Conservation (phyloP, 1,140 invertebrate genomes). For the Hyles vespertilio region DNA sequence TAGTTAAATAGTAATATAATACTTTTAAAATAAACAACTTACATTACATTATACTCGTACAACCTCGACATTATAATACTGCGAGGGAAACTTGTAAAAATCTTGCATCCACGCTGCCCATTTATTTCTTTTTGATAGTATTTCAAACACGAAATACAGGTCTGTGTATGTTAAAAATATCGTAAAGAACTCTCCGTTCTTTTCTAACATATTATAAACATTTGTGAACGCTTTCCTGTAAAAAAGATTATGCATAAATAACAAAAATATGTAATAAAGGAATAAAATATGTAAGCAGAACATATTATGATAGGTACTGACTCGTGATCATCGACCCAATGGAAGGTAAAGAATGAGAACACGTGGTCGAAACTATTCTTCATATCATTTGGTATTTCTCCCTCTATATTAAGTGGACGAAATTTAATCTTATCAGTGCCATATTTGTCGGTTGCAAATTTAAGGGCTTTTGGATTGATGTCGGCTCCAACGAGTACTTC, state of each 20-base stretch:
- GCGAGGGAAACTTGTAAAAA: neutral
- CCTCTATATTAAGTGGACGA: neutral
- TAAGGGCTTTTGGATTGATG: neutral
- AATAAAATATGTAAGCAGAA: too few species aligned
- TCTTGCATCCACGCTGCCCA: neutral
- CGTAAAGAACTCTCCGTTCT: neutral
- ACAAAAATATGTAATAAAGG: too few species aligned
- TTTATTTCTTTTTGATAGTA: conserved; percentile 1
- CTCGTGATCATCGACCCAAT: conserved; percentile 6
- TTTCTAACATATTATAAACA: neutral
- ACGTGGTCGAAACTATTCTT: conserved; percentile 4
- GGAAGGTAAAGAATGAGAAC: conserved; percentile 5
- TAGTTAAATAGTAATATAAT: too few species aligned
- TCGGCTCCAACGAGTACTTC: neutral
- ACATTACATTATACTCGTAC: too few species aligned
- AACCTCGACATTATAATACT: neutral
- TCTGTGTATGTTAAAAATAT: neutral
- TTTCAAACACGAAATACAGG: neutral
- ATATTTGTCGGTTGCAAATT: conserved; percentile 8
- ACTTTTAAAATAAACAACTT: too few species aligned
- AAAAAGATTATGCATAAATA: neutral
- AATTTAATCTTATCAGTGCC: conserved; percentile 2
- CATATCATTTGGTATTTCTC: neutral
- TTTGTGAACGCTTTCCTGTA: conserved; percentile 8
- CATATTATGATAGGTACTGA: conserved; percentile 3